Evolutionary conservation across 2,888 invertebrate species (phyloP), one percentile per base, ranked within the genome.

Genomic region (Hirtodrosophila duncani): DNA sequence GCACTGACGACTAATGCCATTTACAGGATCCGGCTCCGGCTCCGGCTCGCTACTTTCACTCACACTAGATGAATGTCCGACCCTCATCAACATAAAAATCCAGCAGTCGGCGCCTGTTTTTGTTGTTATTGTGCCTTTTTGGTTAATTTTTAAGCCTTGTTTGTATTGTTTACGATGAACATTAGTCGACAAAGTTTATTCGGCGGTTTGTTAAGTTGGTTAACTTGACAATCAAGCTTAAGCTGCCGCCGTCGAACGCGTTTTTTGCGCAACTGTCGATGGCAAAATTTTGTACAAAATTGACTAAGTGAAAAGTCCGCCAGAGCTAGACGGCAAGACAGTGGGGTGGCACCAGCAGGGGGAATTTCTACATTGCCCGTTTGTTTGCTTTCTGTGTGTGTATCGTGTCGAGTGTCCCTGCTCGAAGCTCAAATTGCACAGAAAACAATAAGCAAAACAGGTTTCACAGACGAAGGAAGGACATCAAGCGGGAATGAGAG

Each of bases 351-450:
- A 29, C 41, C 43, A 39, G 27, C 36, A 26, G 16, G 7, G 24
- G 5, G 14, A 11, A 34, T 21, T 26, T 11, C 34, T 24, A 17
- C 7, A 27, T 57, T 57, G 36, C 36, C 45, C 57, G n/a, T 10
- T 24, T 23, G 2, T 17, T 6, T 9, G 14, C 36, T 17, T 8
- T 21, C 42, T 46, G 42, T 74, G 51, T 66, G 74, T 52, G 62
- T 66, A 26, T 56, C 36, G 42, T 21, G 14, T 27, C 43, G 67
- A 52, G 34, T 72, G 65, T 72, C 71, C 72, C 29, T 53, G 60
- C 61, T 58, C 64, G 48, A 67, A 61, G 75, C 81, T 72, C 75
- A 67, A 75, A 75, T 75, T 75, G 81, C 75, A 81, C 59, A 53
- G 46, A 61, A 69, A 58, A 65, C 60, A 70, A 66, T 64, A 65